Evolutionary conservation across 2,113 vertebrate genomes (phyloP).

Genomic region (Oceanites oceanicus): DNA sequence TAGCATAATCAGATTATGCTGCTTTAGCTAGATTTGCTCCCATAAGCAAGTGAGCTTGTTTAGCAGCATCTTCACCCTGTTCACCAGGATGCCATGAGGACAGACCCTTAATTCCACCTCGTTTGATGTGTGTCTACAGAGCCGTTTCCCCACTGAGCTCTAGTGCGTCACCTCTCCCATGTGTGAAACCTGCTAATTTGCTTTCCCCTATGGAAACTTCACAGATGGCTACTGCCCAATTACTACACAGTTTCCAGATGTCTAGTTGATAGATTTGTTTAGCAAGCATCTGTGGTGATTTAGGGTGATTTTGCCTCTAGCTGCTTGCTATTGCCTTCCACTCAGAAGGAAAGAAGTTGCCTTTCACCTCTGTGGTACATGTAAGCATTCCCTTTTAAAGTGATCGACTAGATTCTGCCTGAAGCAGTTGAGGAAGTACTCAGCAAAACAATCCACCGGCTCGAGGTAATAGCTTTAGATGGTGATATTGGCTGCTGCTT

Average conservation of each 20-base stretch:
- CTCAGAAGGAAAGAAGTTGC: background rate
- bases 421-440: background rate
- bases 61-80: background rate
- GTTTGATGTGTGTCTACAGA: background rate
- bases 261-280: background rate
- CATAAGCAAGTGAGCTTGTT: background rate
- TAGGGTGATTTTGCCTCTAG: background rate
- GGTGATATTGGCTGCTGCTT: background rate
- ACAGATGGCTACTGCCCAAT: background rate
- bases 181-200: background rate
- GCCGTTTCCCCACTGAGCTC: background rate
- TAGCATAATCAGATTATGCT: background rate
- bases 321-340: background rate
- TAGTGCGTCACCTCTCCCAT: background rate
- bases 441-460: background rate
- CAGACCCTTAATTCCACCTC: background rate
- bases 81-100: background rate
- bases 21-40: background rate
- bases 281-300: background rate
- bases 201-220: background rate
- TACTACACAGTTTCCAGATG: background rate
- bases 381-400: background rate
- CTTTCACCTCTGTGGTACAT: background rate
- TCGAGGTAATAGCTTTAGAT: background rate
- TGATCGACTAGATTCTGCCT: background rate